Percentiles rank a stretch among this genome's conserved stretches.
Conservation (phyloP, 2,888 invertebrate species). For the Mantis religiosa region DNA sequence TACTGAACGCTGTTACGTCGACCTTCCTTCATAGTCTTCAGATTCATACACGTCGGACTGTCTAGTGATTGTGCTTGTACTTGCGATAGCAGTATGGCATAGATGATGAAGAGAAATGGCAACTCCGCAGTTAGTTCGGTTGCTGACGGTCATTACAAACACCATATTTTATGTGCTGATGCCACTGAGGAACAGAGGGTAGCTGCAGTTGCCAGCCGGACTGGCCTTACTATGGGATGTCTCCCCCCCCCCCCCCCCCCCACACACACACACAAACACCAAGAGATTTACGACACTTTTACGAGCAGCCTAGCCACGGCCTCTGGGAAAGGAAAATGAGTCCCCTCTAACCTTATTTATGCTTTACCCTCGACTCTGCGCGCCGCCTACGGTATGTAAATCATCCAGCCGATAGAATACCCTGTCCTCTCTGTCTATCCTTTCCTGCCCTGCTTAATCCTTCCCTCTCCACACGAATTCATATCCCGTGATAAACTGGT, state of each 20-base stretch:
- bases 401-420: slow-evolving; percentile 13
- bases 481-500: not conserved
- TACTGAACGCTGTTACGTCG: not conserved
- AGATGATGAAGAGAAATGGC: slow-evolving; percentile 15
- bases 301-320: slow-evolving; percentile 28
- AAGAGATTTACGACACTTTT: slow-evolving; percentile 30
- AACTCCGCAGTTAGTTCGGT: slow-evolving; percentile 21
- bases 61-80: not conserved
- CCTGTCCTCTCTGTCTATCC: not conserved
- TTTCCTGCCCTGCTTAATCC: not conserved
- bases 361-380: slow-evolving; percentile 22
- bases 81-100: not conserved
- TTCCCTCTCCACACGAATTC: not conserved
- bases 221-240: not conserved
- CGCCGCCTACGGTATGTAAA: slow-evolving; percentile 26
- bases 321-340: slow-evolving; percentile 28
- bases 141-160: slow-evolving; percentile 21
- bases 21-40: not conserved
- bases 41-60: not conserved
- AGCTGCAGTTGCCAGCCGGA: slow-evolving; percentile 1
- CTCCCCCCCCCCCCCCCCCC: not conserved
- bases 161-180: slow-evolving; percentile 27
- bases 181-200: slow-evolving; percentile 16
- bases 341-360: slow-evolving; percentile 31
- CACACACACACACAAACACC: not conserved